Conservation (phyloP, 1,140 invertebrate genomes). For the Bombus haemorrhoidalis region DNA sequence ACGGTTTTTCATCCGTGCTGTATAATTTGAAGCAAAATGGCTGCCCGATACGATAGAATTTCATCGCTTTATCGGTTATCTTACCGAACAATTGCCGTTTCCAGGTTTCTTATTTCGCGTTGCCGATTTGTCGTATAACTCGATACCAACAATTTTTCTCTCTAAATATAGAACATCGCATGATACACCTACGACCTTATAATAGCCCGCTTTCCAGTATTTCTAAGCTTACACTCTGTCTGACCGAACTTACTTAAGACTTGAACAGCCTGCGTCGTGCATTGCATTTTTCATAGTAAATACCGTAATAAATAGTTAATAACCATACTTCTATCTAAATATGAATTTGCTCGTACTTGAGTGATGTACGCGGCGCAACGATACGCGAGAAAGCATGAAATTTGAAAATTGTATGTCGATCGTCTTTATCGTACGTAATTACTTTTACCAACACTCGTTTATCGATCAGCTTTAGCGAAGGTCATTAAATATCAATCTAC, state of each 20-base stretch:
- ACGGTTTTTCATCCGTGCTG: not conserved
- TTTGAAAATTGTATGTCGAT: not conserved
- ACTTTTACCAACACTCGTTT: too few species aligned
- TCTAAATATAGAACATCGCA: not conserved
- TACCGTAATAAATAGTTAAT: too few species aligned
- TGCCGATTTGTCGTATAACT: not conserved
- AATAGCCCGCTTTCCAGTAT: not conserved
- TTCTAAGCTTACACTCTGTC: too few species aligned
- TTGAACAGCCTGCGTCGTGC: not conserved
- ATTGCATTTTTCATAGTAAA: not conserved
- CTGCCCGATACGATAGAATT: not conserved
- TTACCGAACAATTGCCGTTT: not conserved
- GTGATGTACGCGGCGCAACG: not conserved
- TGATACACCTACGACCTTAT: not conserved
- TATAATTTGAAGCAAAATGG: not conserved
- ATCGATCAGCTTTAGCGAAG: too few species aligned
- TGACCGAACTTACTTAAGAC: not conserved
- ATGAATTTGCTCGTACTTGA: not conserved
- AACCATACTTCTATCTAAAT: too few species aligned
- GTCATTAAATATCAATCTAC: not conserved
- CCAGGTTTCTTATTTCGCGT: not conserved
- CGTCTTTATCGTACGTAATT: too few species aligned
- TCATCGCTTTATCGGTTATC: constrained; percentile 1
- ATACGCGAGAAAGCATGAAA: not conserved
- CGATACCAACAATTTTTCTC: not conserved